Base-by-base conservation (phyloP, 2,888 invertebrate genomes). In the Balanococcus diminutus region DNA sequence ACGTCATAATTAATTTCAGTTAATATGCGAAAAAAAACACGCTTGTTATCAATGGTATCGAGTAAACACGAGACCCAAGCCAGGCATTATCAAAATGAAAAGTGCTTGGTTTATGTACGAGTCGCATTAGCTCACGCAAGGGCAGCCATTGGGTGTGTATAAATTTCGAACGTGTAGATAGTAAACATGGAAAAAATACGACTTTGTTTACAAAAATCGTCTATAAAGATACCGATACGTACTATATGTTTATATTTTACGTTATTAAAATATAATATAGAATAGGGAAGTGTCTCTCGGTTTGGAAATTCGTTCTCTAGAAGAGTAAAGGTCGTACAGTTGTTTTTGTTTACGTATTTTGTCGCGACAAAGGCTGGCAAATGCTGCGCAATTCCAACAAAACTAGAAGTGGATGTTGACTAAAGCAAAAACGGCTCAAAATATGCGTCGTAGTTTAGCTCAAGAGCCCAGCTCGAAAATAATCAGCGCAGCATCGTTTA, bases 141-240 rank as follows among this genome's bases (percentile, higher is more conserved):
- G 67, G 67, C 67, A 67, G 4, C 67, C 28, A 67, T 16, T 28
- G 67, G 56, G 56, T 56, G 56, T 56, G 56, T 56, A 56, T 56
- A 56, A 22, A 56, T 9, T 56, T 56, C 67, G 14, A 2, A 28
- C 28, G 16, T 14, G 28, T 16, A 28, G 22, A 25, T 67, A 67
- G 28, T 67, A 67, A 67, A 67, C 67, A 67, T 67, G 28, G 28
- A 67, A 67, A 67, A 67, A 67, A 67, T 67, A 67, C 67, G 67
- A 67, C 67, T 4, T 28, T 67, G 67, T 67, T 67, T 67, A 67
- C 67, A 19, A 67, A 67, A 67, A 16, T 28, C 56, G 56, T 56
- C 8, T 22, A 22, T n/a, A 56, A 46, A 16, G 46, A 22, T 56
- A 56, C 56, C 36, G 36, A 8, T 56, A 56, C 56, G 56, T 56